A percentile compares a stretch with the other conserved stretches of the same genome.
Conservation (phyloP, 2,888 invertebrate species). For the Ceraclea dissimilis region DNA sequence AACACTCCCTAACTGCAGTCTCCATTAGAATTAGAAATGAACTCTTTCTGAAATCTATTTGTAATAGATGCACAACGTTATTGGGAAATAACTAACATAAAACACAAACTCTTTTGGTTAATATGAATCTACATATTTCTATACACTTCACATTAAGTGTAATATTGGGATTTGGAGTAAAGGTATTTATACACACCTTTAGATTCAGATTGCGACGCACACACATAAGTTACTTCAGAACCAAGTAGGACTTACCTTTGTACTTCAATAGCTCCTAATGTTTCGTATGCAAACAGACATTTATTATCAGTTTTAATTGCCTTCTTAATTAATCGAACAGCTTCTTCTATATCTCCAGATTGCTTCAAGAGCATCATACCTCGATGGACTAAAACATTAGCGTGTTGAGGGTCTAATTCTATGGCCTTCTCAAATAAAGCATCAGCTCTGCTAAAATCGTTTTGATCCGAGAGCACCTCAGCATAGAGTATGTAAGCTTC, state of each 20-base stretch:
- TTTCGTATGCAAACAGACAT: slow-evolving; percentile 93
- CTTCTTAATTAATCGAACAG: slow-evolving; percentile 67
- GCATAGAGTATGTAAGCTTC: slow-evolving; percentile 87
- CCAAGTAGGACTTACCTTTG: slow-evolving; percentile 66
- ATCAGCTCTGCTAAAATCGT: slow-evolving; percentile 77
- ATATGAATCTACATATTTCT: too few relatives aligned
- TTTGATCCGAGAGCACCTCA: slow-evolving; percentile 81
- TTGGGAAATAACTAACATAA: too few relatives aligned
- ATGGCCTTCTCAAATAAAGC: slow-evolving; percentile 72
- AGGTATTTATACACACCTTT: too few relatives aligned
- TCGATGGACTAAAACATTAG: slow-evolving; percentile 79
- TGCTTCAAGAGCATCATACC: slow-evolving; percentile 78
- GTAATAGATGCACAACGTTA: too few relatives aligned
- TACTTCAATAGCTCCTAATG: slow-evolving; percentile 89
- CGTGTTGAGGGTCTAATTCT: slow-evolving; percentile 76
- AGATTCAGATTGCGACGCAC: too few relatives aligned
- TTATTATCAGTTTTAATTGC: slow-evolving; percentile 84
- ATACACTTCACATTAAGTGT: too few relatives aligned
- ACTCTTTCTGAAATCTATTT: too few relatives aligned
- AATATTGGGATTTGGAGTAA: too few relatives aligned
- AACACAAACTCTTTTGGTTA: too few relatives aligned
- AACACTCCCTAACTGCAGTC: too few relatives aligned
- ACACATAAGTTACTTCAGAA: too few relatives aligned
- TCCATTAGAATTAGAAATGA: too few relatives aligned
- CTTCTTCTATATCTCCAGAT: slow-evolving; percentile 73